Evolutionary conservation across 2,113 vertebrate genomes (phyloP).

Genomic region (Corythoichthys intestinalis): DNA sequence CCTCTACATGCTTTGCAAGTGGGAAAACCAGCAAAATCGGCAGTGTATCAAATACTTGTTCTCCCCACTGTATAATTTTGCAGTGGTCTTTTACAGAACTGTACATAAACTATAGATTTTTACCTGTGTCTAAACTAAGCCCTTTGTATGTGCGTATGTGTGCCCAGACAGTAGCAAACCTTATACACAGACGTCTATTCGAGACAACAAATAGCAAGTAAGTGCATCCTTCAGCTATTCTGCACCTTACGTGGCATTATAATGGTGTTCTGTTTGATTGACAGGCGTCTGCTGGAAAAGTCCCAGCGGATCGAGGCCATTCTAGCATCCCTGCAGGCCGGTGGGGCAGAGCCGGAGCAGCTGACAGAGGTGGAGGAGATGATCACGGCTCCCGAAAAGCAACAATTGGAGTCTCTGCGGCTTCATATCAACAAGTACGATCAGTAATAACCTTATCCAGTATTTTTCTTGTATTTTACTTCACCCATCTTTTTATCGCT

Average conservation of each 20-base stretch:
- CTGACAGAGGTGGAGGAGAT: conserved; percentile 95
- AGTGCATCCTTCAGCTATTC: conserved; percentile 46
- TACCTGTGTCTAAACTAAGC: not conserved
- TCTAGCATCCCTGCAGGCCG: conserved; percentile 89
- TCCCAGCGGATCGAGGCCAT: conserved; percentile 95
- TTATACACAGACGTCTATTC: conserved; percentile 84
- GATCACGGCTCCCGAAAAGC: conserved; percentile 87
- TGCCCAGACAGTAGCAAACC: conserved; percentile 84
- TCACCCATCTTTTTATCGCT: conserved; percentile 2
- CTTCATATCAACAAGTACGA: conserved; percentile 89
- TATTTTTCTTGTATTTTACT: not conserved
- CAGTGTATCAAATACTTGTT: no score
- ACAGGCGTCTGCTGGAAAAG: conserved; percentile 90
- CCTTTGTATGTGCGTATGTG: conserved; percentile 19
- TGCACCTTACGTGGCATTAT: not conserved
- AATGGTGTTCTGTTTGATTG: conserved; percentile 15
- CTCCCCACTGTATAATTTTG: not conserved
- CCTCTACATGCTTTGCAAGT: no score
- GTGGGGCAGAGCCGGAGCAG: conserved; percentile 81
- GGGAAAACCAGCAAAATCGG: no score
- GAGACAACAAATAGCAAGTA: conserved; percentile 94
- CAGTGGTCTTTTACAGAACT: not conserved
- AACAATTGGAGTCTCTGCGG: conserved; percentile 85
- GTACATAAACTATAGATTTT: not conserved
- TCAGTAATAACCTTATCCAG: no score